Base-by-base conservation (phyloP, 2,113 vertebrate genomes). In the Pavo muticus region DNA sequence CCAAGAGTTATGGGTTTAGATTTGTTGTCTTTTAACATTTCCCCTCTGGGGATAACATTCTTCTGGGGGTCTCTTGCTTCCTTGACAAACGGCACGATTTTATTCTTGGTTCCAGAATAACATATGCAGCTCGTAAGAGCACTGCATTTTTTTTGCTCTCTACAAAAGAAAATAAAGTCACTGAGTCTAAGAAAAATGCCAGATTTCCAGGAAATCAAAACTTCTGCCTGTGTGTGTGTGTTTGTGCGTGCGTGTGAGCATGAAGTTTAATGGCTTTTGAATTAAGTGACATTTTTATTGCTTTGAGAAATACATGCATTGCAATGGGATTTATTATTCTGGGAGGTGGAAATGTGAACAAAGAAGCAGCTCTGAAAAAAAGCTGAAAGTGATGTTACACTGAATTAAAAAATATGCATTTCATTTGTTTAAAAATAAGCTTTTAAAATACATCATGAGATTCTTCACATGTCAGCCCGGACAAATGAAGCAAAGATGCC, bases 401-500 rank as follows among this genome's bases (percentile, higher is more conserved):
- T 65, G 74, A 91, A 72, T 82, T 54, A 93, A 64, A 94, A 94
- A 82, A 94, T 44, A 76, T 52, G 42, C 13, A 47, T 94, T 91
- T 78, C 52, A 19, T 84, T 69, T 50, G 42, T 87, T 94, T 78
- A 77, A 95, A 95, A 96, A 96, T 25, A 89, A 93, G 76, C 60
- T 82, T 32, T 91, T 92, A 76, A 88, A 95, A 84, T 61, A 60
- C 56, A 32, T 57, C 16, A 5, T 57, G 84, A 6, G 12, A 47
- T 48, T 57, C 12, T 73, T 98, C 98, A 99, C 99, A 99, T 99
- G 97, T 99, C 99, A 14, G 99, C 99, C 57, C 98, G 98, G 93
- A 99, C 99, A 59, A 99, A 99, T 1, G 99, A 99, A 24, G 99
- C 98, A 29, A 99, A 99, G 95, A 99, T 97, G 84, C 99, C 97